Conservation (phyloP, 2,888 invertebrate species). For the Petrophora chlorosata region DNA sequence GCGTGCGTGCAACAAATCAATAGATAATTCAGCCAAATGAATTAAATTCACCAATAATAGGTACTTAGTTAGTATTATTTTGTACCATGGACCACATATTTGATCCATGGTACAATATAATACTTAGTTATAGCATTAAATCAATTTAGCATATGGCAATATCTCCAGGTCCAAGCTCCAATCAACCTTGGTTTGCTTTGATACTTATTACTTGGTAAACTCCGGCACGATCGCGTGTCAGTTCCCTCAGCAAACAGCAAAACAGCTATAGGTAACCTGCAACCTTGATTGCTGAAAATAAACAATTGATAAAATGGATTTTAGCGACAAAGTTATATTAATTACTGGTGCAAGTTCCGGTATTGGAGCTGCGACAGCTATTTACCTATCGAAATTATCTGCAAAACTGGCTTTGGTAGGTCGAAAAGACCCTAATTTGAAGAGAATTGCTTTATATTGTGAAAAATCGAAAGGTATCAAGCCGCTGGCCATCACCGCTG, state of each 20-base stretch:
- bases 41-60: no score
- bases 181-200: no score
- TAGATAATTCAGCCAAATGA: no score
- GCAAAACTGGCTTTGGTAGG: slow-evolving; percentile 86
- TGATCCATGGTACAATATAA: no score
- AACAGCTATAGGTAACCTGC: slow-evolving; percentile 6
- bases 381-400: slow-evolving; percentile 86
- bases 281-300: slow-evolving; percentile 30
- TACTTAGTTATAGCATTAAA: neutral
- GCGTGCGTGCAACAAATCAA: no score
- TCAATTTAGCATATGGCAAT: neutral
- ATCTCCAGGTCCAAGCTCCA: neutral
- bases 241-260: no score
- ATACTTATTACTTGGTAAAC: no score
- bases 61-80: no score
- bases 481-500: slow-evolving; percentile 84
- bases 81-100: no score
- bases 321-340: slow-evolving; percentile 84
- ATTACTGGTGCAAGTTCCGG: slow-evolving; percentile 90
- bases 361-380: slow-evolving; percentile 88
- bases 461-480: slow-evolving; percentile 82
- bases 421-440: slow-evolving; percentile 65
- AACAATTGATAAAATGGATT: slow-evolving; percentile 71
- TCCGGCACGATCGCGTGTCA: no score
- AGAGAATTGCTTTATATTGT: slow-evolving; percentile 68